Evolutionary conservation across 2,113 vertebrate genomes (phyloP).

Genomic region (Trichechus manatus): DNA sequence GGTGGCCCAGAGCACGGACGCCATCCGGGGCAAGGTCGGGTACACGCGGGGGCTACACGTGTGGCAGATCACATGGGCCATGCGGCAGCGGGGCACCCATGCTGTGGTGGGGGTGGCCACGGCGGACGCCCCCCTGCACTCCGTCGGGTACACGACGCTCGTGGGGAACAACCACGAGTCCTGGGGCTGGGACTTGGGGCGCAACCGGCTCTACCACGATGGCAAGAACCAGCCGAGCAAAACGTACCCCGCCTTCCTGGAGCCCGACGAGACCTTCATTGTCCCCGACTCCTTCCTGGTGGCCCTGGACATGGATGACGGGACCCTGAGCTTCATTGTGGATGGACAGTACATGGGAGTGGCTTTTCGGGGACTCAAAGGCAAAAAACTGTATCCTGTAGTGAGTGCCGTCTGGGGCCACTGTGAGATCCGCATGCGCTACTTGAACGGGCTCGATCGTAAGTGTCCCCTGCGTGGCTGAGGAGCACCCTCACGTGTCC

Average conservation of each 20-base stretch:
- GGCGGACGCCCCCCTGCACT: constrained; percentile 94
- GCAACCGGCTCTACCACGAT: constrained; percentile 98
- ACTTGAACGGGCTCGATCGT: constrained; percentile 99
- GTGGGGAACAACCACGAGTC: constrained; percentile 97
- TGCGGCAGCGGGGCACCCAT: constrained; percentile 97
- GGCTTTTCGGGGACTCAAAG: constrained; percentile 97
- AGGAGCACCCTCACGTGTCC: neutral
- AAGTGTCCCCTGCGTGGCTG: constrained; percentile 87
- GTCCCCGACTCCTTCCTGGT: constrained; percentile 98
- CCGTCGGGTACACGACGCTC: constrained; percentile 96
- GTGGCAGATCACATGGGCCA: constrained; percentile 99
- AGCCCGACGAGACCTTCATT: constrained; percentile 96
- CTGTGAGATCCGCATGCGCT: constrained; percentile 99
- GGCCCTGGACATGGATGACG: constrained; percentile 99
- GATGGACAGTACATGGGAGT: constrained; percentile 99
- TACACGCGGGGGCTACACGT: constrained; percentile 97
- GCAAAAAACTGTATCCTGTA: constrained; percentile 97
- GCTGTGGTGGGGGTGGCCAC: constrained; percentile 97
- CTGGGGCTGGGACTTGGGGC: constrained; percentile 99
- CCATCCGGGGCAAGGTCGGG: constrained; percentile 95
- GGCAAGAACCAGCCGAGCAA: constrained; percentile 97
- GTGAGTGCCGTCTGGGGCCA: constrained; percentile 99
- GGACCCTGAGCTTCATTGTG: constrained; percentile 97
- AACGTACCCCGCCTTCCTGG: constrained; percentile 96
- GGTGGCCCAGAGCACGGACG: constrained; percentile 98